Evolutionary conservation across 2,888 invertebrate genomes (phyloP).

Genomic region (Zaprionus bogoriensis): DNA sequence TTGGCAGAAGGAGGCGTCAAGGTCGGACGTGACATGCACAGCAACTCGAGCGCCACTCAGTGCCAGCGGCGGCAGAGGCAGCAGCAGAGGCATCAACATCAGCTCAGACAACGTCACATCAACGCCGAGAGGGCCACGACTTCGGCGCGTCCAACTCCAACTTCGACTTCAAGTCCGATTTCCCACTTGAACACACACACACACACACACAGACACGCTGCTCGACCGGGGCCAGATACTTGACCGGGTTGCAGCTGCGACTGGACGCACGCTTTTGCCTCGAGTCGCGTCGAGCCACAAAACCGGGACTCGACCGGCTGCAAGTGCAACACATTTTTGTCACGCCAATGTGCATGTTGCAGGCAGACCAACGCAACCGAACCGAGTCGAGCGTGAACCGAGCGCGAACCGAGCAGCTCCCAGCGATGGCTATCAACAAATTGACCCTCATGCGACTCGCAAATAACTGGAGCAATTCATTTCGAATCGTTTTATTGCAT

Average conservation of each 20-base stretch:
- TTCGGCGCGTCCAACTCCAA: conserved; percentile 3
- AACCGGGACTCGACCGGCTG: conserved; percentile 7
- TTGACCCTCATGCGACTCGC: conserved; percentile 53
- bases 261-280: conserved; percentile 4
- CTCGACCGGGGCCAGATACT: not conserved
- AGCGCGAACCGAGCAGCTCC: conserved; percentile 15
- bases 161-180: not conserved
- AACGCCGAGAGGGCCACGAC: conserved; percentile 9
- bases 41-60: conserved; percentile 61
- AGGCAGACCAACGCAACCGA: no score
- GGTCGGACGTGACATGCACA: conserved; percentile 63
- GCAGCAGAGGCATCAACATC: conserved; percentile 31
- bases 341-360: conserved; percentile 66
- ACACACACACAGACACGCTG: not conserved
- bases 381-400: no score
- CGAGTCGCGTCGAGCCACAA: no score
- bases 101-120: conserved; percentile 19
- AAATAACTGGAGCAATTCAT: conserved; percentile 42
- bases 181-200: not conserved
- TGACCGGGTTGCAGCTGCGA: conserved; percentile 1
- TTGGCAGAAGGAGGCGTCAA: conserved; percentile 55
- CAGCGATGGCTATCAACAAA: conserved; percentile 57
- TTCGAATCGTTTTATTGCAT: conserved; percentile 27
- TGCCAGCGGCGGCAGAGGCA: conserved; percentile 32
- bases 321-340: conserved; percentile 43